phyloP scores from a whole-genome alignment of 2,113 vertebrate species.

The Caranx ignobilis region DNA sequence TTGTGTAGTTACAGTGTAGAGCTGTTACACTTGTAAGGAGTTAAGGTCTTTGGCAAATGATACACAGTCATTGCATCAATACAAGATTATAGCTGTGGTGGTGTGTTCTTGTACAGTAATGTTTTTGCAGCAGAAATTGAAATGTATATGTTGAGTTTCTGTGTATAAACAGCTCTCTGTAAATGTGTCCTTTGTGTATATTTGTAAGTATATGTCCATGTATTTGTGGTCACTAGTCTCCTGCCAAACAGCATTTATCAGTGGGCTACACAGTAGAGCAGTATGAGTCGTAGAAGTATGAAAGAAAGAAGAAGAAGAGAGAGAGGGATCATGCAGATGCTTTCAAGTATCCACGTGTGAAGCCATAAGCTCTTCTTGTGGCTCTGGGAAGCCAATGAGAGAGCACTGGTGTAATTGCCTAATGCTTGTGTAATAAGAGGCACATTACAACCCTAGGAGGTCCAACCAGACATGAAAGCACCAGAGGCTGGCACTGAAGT shows the following conservation, averaged over 20 bases:
- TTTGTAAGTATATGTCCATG: not conserved
- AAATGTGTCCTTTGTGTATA: not conserved
- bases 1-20: not conserved
- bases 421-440: constrained; percentile 83
- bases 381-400: constrained; percentile 74
- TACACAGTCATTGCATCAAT: not conserved
- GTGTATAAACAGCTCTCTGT: not conserved
- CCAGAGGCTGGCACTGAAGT: constrained; percentile 60
- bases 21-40: constrained; percentile 2
- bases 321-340: constrained; percentile 74
- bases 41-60: constrained; percentile 3
- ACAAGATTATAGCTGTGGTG: not conserved
- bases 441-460: constrained; percentile 80
- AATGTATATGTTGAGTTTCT: not conserved
- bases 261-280: constrained; percentile 45
- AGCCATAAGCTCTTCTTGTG: constrained; percentile 78
- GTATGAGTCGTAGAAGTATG: constrained; percentile 26
- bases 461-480: constrained; percentile 73
- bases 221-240: constrained; percentile 21
- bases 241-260: constrained; percentile 46
- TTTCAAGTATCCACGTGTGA: constrained; percentile 80
- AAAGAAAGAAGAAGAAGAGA: constrained; percentile 39
- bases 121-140: not conserved
- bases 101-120: not conserved
- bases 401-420: constrained; percentile 81